Conservation (phyloP, 2,888 invertebrate genomes). For the Drosophila putrida region DNA sequence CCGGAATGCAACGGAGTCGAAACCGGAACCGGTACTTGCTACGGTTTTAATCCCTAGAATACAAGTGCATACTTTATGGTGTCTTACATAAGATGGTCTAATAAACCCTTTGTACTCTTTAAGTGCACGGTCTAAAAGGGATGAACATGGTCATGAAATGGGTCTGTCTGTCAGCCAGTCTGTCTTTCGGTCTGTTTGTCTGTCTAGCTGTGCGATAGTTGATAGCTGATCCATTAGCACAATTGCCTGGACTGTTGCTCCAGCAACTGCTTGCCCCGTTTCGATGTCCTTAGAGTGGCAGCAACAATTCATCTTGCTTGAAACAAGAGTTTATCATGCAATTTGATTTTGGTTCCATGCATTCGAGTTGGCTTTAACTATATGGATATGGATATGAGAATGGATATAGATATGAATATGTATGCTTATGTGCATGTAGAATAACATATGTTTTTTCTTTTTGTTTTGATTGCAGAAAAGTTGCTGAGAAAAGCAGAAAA, state of each 20-base stretch:
- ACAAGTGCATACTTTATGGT: neutral
- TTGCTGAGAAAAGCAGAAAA: slow-evolving; percentile 35
- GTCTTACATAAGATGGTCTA: neutral
- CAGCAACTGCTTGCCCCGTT: slow-evolving; percentile 3
- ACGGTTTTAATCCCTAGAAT: no score
- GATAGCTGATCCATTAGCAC: slow-evolving; percentile 71
- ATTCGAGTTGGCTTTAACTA: slow-evolving; percentile 25
- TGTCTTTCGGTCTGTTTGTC: neutral
- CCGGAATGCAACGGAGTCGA: no score
- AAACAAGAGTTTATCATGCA: slow-evolving; percentile 49
- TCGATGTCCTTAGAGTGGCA: slow-evolving; percentile 20
- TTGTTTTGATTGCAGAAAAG: slow-evolving; percentile 46
- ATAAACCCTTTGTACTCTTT: neutral
- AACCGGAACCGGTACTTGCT: no score
- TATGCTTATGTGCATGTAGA: slow-evolving; percentile 4
- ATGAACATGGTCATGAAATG: slow-evolving; percentile 21
- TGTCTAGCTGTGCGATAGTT: slow-evolving; percentile 30
- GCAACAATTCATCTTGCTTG: slow-evolving; percentile 64
- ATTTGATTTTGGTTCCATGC: slow-evolving; percentile 61
- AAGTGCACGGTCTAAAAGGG: neutral
- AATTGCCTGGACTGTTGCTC: slow-evolving; percentile 66
- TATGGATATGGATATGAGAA: neutral
- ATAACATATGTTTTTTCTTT: slow-evolving; percentile 40
- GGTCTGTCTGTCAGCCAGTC: slow-evolving; percentile 10
- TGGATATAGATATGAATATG: neutral